phyloP scores from a whole-genome alignment of 2,888 invertebrate species.

The Phasia obesa region DNA sequence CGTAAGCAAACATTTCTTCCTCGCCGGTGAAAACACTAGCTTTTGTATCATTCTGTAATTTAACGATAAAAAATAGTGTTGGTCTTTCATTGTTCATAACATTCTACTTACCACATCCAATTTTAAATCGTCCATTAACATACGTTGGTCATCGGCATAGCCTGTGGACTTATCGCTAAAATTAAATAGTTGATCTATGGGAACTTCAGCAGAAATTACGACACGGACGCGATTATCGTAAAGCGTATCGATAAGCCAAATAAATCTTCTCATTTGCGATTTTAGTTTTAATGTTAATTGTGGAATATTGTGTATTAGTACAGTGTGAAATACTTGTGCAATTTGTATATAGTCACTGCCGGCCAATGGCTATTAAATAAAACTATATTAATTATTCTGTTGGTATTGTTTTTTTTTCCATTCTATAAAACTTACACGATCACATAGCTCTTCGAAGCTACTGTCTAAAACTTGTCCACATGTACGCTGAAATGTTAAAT shows the following conservation, averaged over 20 bases:
- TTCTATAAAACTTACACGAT: constrained; percentile 85
- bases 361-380: constrained; percentile 89
- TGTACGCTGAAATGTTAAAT: constrained; percentile 93
- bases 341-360: constrained; percentile 97
- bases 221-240: constrained; percentile 96
- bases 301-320: constrained; percentile 95
- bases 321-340: constrained; percentile 96
- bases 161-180: constrained; percentile 77
- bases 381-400: too few species aligned
- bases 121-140: constrained; percentile 97
- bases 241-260: constrained; percentile 97
- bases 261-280: constrained; percentile 96
- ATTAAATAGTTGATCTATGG: constrained; percentile 89
- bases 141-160: constrained; percentile 90
- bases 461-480: constrained; percentile 96
- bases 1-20: constrained; percentile 98
- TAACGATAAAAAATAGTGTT: constrained; percentile 11
- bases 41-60: constrained; percentile 87
- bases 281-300: constrained; percentile 89
- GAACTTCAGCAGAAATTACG: constrained; percentile 91
- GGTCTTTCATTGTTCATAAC: not conserved
- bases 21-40: constrained; percentile 98
- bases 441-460: constrained; percentile 94
- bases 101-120: constrained; percentile 86
- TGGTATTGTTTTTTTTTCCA: too few species aligned